Percentiles rank a stretch among this genome's conserved stretches.
These are phyloP conservation scores for Heliconius charithonia DNA, from an alignment of 2,888 invertebrate species.

Conservation along the genomic window DNA sequence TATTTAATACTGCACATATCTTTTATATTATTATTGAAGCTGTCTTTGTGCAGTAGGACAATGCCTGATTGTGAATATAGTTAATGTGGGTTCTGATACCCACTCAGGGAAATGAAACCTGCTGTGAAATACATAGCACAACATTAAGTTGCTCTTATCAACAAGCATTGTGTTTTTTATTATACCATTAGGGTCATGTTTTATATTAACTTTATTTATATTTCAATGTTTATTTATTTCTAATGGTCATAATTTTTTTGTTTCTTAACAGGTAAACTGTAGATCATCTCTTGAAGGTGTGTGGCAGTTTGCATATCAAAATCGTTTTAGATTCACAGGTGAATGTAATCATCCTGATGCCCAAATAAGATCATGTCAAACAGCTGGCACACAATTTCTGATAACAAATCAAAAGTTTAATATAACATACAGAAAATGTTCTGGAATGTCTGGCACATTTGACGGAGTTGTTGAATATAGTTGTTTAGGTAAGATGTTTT, in stretches of 20 bases:
- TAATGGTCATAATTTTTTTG: neutral
- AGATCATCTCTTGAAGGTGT: constrained; percentile 96
- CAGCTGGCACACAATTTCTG: constrained; percentile 96
- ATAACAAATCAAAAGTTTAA: constrained; percentile 98
- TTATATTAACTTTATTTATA: neutral
- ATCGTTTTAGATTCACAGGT: constrained; percentile 94
- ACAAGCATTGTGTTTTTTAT: neutral
- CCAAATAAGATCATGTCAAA: constrained; percentile 96
- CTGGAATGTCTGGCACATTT: constrained; percentile 94
- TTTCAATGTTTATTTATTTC: neutral
- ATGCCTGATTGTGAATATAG: no score
- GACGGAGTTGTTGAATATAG: constrained; percentile 96
- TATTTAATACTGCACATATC: neutral
- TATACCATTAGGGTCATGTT: neutral
- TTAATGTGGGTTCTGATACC: no score
- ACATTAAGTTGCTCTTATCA: no score
- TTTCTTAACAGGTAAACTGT: constrained; percentile 87
- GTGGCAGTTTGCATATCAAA: constrained; percentile 97
- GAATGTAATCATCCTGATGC: constrained; percentile 95
- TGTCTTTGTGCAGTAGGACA: no score
- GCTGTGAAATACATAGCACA: no score
- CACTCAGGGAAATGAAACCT: no score
- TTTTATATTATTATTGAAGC: neutral
- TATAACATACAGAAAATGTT: constrained; percentile 95
- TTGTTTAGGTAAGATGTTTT: constrained; percentile 86